Percentiles rank a stretch among this genome's conserved stretches.
phyloP scores from a whole-genome alignment of 2,113 vertebrate genomes.

The Vidua chalybeata region DNA sequence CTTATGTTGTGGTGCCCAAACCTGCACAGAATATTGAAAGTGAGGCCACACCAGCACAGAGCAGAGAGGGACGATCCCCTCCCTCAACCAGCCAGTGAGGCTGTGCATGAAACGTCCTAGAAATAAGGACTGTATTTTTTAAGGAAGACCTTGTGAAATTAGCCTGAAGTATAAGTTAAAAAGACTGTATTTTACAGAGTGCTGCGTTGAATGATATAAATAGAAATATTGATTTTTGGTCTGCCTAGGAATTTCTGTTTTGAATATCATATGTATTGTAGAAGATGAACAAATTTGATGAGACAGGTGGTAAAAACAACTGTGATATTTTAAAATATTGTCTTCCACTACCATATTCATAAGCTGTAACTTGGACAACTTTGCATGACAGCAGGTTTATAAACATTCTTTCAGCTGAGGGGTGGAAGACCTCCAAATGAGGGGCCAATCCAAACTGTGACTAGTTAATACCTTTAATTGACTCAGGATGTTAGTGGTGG shows the following conservation, averaged over 20 bases:
- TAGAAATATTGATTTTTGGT: neutral
- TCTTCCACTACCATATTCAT: neutral
- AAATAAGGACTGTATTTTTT: neutral
- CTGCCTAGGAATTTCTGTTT: neutral
- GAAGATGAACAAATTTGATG: neutral
- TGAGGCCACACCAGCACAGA: neutral
- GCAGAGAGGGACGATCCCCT: neutral
- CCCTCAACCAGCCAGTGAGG: accelerated
- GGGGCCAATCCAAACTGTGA: neutral
- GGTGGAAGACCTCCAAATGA: neutral
- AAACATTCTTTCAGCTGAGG: neutral
- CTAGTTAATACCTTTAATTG: neutral
- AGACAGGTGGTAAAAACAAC: neutral
- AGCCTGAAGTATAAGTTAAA: neutral
- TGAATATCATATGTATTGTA: neutral
- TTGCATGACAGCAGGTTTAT: neutral
- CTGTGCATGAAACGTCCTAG: no score
- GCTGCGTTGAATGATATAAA: neutral
- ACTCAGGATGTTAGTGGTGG: neutral
- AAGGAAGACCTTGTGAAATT: neutral
- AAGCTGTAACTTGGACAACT: neutral
- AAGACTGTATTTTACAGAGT: neutral
- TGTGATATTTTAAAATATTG: neutral
- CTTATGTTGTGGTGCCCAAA: neutral
- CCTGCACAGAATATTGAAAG: neutral